Evolutionary conservation across 2,888 invertebrate genomes (phyloP), one percentile per base, ranked within the genome.

Genomic region (Escarpia spicata): DNA sequence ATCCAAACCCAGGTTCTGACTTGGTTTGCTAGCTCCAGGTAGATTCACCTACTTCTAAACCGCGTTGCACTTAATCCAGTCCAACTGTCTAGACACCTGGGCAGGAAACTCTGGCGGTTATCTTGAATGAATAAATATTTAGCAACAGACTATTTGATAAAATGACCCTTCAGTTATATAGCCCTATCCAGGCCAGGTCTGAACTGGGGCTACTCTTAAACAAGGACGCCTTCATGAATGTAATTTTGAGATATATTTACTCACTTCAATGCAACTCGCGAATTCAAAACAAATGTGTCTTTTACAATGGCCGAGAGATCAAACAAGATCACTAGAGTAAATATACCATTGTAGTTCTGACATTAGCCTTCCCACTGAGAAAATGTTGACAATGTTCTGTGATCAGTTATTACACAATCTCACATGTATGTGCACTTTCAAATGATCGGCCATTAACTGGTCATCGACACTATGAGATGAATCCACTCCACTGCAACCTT

Each of bases 91-190:
- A 26, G 19, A 26, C 75, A 75, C 75, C n/a, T 75, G 75, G n/a
- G 26, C 75, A n/a, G 75, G 4, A 75, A 75, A 26, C 75, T 19
- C 19, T 75, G 26, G 26, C 19, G 19, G 75, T 26, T 75, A 75
- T 75, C 75, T 75, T 75, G 75, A 26, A 75, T 75, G 75, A 26
- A 75, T 75, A 75, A 75, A 75, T 75, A 75, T 75, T 75, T 75
- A 75, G 26, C 75, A 75, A 75, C 75, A 75, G 6, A 15, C 26
- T 75, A 75, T 75, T 75, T 75, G 75, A 75, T 75, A 19, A 75
- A 26, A 75, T n/a, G n/a, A 75, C 75, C 19, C 75, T 75, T 75
- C 75, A 75, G 19, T 75, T 75, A 75, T 2, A 75, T 26, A 6
- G 26, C n/a, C 3, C 75, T 75, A 26, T 75, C 75, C 75, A 75